Conservation (phyloP, 2,113 vertebrate species). For the Embiotoca jacksoni region DNA sequence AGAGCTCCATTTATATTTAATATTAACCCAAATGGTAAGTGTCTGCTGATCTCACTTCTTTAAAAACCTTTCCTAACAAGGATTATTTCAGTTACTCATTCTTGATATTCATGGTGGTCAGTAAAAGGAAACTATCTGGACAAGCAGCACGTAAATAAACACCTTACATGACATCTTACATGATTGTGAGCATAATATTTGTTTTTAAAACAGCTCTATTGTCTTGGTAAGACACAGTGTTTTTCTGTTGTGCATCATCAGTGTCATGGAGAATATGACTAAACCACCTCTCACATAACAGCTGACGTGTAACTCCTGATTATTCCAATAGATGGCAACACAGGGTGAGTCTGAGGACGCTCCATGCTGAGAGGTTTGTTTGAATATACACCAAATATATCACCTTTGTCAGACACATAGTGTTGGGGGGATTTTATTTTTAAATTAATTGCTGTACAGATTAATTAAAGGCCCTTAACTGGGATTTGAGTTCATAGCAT, state of each 20-base stretch:
- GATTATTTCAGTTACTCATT: not conserved
- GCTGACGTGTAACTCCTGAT: conserved; percentile 5
- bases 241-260: not conserved
- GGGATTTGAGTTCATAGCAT: too few species aligned
- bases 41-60: not conserved
- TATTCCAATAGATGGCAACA: conserved; percentile 33
- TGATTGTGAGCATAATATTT: too few species aligned
- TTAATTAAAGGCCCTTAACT: too few species aligned
- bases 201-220: too few species aligned
- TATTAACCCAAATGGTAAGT: not conserved
- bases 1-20: not conserved
- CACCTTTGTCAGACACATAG: not conserved
- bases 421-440: not conserved
- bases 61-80: not conserved
- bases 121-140: not conserved
- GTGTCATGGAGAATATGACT: not conserved
- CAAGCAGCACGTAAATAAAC: not conserved
- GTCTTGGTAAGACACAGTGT: not conserved
- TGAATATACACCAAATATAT: not conserved
- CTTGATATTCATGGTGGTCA: not conserved
- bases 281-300: not conserved
- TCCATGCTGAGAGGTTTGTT: not conserved
- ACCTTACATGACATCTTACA: not conserved
- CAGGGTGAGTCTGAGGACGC: not conserved
- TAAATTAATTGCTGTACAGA: too few species aligned